phyloP scores from a whole-genome alignment of 2,888 invertebrate genomes.

The Beris chalybata region DNA sequence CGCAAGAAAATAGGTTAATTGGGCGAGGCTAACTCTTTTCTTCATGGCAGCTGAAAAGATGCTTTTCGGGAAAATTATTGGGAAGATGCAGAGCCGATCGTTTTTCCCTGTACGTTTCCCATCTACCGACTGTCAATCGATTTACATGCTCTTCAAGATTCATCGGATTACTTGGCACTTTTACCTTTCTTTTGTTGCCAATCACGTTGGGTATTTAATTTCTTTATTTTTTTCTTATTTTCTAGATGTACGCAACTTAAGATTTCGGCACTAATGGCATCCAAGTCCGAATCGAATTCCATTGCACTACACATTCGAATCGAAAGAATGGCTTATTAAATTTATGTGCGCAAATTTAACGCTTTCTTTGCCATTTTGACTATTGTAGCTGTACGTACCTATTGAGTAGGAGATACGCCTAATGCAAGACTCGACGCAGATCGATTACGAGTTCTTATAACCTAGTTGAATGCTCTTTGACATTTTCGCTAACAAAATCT shows the following conservation, averaged over 20 bases:
- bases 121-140: conserved; percentile 11
- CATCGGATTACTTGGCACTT: conserved; percentile 24
- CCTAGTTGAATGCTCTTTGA: conserved; percentile 9
- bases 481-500: conserved; percentile 1
- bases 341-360: conserved; percentile 22
- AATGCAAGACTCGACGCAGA: not conserved
- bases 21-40: conserved; percentile 17
- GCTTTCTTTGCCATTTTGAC: conserved; percentile 24
- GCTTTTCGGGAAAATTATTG: too few relatives aligned
- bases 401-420: conserved; percentile 13
- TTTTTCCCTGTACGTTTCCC: not conserved
- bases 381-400: not conserved
- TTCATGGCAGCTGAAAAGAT: conserved; percentile 3
- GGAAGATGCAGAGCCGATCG: too few relatives aligned
- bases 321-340: conserved; percentile 22
- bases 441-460: conserved; percentile 5
- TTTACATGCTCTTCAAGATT: conserved; percentile 8
- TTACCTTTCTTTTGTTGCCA: conserved; percentile 7
- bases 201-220: not conserved
- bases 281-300: conserved; percentile 15
- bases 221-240: too few relatives aligned
- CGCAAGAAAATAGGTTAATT: conserved; percentile 26
- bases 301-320: conserved; percentile 14
- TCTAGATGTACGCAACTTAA: too few relatives aligned
- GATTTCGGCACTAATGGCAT: not conserved